Evolutionary conservation across 2,113 vertebrate genomes (phyloP).

Genomic region (Collichthys lucidus): DNA sequence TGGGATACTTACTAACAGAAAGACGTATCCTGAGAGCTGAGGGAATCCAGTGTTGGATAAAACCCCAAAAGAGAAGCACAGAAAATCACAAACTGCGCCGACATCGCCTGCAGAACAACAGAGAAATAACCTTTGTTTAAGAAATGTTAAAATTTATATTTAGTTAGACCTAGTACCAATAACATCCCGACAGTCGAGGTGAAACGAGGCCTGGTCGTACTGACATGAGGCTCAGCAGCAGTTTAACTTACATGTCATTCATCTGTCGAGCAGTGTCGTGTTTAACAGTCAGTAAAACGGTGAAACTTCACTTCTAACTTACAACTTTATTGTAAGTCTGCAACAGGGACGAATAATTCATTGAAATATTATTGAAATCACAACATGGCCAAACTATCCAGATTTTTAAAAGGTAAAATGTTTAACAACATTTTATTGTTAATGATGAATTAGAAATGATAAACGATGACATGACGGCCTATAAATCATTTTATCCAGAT

Average conservation of each 20-base stretch:
- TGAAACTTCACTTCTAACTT: too few species aligned
- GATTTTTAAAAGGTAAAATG: too few species aligned
- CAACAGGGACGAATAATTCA: not conserved
- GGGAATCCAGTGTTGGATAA: conserved; percentile 16
- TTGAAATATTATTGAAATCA: too few species aligned
- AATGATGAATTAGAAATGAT: too few species aligned
- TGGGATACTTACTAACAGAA: conserved; percentile 68
- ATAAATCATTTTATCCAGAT: too few species aligned
- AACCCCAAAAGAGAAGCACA: conserved; percentile 33
- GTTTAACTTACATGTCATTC: not conserved
- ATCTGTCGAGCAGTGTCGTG: not conserved
- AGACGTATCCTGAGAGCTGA: conserved; percentile 51
- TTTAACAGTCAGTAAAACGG: not conserved
- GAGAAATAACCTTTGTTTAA: not conserved
- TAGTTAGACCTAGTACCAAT: too few species aligned
- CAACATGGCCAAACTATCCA: too few species aligned
- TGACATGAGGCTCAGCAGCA: not conserved
- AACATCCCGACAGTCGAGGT: not conserved
- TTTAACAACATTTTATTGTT: too few species aligned
- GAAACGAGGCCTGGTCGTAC: not conserved
- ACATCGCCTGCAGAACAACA: conserved; percentile 43
- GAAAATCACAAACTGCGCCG: conserved; percentile 29
- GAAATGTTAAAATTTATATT: not conserved
- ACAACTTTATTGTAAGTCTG: not conserved
- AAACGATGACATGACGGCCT: too few species aligned